Percentiles rank a stretch among this genome's conserved stretches.
phyloP scores from a whole-genome alignment of 2,113 vertebrate genomes.

The Gambusia affinis region DNA sequence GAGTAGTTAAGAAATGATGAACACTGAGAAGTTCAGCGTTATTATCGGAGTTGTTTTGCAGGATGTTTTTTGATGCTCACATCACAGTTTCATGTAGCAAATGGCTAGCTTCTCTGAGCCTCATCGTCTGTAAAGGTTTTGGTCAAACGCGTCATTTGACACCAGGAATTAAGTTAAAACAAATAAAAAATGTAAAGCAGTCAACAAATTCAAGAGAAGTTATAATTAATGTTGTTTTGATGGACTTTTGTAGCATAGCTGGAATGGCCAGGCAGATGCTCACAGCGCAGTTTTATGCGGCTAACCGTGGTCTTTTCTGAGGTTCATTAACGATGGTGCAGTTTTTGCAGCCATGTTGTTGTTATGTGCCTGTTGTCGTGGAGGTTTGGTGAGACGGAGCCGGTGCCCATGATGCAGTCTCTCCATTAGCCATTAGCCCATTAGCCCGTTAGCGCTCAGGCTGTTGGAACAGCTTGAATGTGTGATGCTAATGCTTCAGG shows the following conservation, averaged over 20 bases:
- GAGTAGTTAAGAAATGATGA: too few relatives aligned
- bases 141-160: too few relatives aligned
- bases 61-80: too few relatives aligned
- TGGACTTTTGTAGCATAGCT: slow-evolving; percentile 38
- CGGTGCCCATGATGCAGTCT: slow-evolving; percentile 65
- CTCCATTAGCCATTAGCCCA: slow-evolving; percentile 80
- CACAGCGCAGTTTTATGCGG: slow-evolving; percentile 44
- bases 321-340: slow-evolving; percentile 56
- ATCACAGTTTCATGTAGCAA: too few relatives aligned
- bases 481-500: slow-evolving; percentile 81
- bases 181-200: slow-evolving; percentile 5
- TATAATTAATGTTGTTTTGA: slow-evolving; percentile 34
- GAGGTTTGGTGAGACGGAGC: slow-evolving; percentile 65
- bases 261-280: slow-evolving; percentile 62
- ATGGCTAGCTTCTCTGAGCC: too few relatives aligned
- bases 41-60: too few relatives aligned
- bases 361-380: slow-evolving; percentile 49
- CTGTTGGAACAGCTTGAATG: slow-evolving; percentile 84
- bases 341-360: slow-evolving; percentile 56
- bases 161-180: neutral
- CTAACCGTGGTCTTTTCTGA: slow-evolving; percentile 49
- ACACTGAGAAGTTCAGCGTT: too few relatives aligned
- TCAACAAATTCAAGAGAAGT: slow-evolving; percentile 42
- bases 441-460: slow-evolving; percentile 82
- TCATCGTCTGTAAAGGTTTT: too few relatives aligned